phyloP scores from a whole-genome alignment of 2,888 invertebrate species.

The Macropis europaea region DNA sequence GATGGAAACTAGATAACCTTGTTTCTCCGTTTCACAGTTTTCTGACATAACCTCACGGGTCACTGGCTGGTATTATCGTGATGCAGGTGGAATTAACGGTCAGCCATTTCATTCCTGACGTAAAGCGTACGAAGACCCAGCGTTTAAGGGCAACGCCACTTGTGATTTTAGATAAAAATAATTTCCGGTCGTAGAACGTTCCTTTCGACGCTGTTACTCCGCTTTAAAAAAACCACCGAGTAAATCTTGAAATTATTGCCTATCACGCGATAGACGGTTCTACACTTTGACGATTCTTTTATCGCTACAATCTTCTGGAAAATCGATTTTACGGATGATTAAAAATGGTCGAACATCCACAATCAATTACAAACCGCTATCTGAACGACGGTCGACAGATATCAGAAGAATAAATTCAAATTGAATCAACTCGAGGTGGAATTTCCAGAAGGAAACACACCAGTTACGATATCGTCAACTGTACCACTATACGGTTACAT shows the following conservation, averaged over 20 bases:
- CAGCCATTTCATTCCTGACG: neutral
- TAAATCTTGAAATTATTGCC: too few species aligned
- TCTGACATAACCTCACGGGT: neutral
- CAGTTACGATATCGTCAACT: neutral
- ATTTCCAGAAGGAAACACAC: neutral
- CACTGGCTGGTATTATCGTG: neutral
- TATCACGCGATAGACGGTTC: too few species aligned
- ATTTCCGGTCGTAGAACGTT: neutral
- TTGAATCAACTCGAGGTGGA: neutral
- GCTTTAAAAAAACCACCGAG: too few species aligned
- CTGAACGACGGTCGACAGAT: neutral
- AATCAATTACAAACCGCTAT: too few species aligned
- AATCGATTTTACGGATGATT: too few species aligned
- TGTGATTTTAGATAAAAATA: neutral
- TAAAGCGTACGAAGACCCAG: neutral
- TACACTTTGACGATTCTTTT: too few species aligned
- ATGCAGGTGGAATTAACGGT: neutral
- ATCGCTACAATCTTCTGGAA: too few species aligned
- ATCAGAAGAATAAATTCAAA: too few species aligned
- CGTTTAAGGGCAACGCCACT: neutral
- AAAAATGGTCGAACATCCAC: too few species aligned
- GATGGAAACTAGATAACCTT: neutral
- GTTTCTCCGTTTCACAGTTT: neutral
- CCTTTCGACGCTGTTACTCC: too few species aligned
- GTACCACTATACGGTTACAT: neutral